Evolutionary conservation across 2,888 invertebrate species (phyloP), one percentile per base, ranked within the genome.

Genomic region (Brachyptera putata): DNA sequence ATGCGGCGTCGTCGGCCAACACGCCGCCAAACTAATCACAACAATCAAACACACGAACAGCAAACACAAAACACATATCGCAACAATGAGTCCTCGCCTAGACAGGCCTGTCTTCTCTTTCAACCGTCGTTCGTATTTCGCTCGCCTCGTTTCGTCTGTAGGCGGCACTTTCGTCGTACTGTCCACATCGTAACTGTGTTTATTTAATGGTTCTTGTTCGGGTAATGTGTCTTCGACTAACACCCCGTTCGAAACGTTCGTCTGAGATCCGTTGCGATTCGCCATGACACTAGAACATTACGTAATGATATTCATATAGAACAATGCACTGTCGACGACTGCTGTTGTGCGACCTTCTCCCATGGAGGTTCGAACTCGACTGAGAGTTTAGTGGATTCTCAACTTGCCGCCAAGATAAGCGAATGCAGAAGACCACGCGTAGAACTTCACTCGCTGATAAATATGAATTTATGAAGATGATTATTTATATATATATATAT

Each of bases 1-100:
- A 64, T 76, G 75, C 1, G 74, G 74, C 46, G 74, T 69, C n/a
- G 67, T 67, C 4, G 80, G 80, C 77, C 80, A 79, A 14, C 75
- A 68, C 14, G 74, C 72, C 11, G 73, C 71, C 68, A 81, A 68
- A 13, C 74, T 72, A 57, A 81, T 67, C 46, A 80, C 71, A 30
- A 75, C 70, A 46, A 80, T 67, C 21, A 79, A 66, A 50, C 79
- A 70, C 34, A 79, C 56, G 34, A 78, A 68, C 43, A 77, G 66
- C 18, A 75, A 21, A 1, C 67, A 11, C 26, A 58, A 46, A 11
- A 60, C 49, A 16, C 43, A 36, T 13, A 30, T 48, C 3, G 57
- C 34, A 11, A 55, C 55, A 13, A 61, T 26, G 1, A 61, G 37
- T 2, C 61, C 61, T 3, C 30, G 7, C 5, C 61, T 34, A 3